Evolutionary conservation across 2,113 vertebrate species (phyloP).

Genomic region (Lagenorhynchus albirostris): DNA sequence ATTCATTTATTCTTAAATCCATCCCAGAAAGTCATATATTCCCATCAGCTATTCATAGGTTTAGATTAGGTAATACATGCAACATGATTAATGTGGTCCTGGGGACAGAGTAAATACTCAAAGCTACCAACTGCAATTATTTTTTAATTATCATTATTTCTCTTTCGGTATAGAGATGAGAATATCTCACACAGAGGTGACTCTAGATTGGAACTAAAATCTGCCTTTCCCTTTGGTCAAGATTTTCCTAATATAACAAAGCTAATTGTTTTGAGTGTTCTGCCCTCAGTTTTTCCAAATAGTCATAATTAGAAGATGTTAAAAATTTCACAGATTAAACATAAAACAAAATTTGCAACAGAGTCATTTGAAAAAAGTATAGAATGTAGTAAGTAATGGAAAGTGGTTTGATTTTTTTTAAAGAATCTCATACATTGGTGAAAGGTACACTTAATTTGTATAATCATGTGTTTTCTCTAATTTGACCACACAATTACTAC

Average conservation of each 20-base stretch:
- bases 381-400: not conserved
- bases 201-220: not conserved
- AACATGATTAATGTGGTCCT: not conserved
- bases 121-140: not conserved
- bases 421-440: not conserved
- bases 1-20: not conserved
- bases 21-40: not conserved
- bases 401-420: not conserved
- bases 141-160: not conserved
- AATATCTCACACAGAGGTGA: not conserved
- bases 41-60: not conserved
- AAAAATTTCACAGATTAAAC: not conserved
- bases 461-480: not conserved
- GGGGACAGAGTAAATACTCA: not conserved
- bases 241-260: not conserved
- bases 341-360: not conserved
- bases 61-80: not conserved
- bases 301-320: not conserved
- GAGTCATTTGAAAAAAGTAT: not conserved
- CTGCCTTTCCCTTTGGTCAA: not conserved
- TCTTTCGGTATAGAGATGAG: not conserved
- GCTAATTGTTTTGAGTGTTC: not conserved
- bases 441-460: not conserved
- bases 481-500: not conserved
- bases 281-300: not conserved